phyloP scores from a whole-genome alignment of 2,113 vertebrate species.

The Hippopotamus amphibius region DNA sequence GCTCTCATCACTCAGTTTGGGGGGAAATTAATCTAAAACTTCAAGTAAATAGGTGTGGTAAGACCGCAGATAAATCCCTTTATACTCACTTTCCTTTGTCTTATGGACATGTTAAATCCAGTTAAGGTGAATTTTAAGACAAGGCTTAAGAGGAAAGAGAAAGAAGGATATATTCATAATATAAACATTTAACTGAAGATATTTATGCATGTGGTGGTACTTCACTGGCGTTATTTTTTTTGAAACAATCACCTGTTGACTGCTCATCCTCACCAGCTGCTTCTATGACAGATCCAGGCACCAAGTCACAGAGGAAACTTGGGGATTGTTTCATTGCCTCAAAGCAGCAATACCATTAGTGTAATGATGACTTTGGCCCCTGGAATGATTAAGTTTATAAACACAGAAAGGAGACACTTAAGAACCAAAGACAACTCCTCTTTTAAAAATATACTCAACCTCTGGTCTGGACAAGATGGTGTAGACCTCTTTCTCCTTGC shows the following conservation, averaged over 20 bases:
- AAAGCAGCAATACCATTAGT: not conserved
- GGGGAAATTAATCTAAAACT: not conserved
- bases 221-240: not conserved
- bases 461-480: not conserved
- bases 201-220: not conserved
- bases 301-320: not conserved
- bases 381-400: not conserved
- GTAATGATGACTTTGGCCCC: not conserved
- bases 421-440: not conserved
- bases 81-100: not conserved
- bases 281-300: not conserved
- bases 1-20: not conserved
- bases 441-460: not conserved
- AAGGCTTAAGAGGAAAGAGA: not conserved
- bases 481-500: not conserved
- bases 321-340: not conserved
- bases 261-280: not conserved
- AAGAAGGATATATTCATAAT: not conserved
- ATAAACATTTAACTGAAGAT: constrained; percentile 38
- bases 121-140: not conserved
- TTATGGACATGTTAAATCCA: not conserved
- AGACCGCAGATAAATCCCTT: not conserved
- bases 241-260: not conserved
- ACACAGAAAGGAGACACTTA: not conserved
- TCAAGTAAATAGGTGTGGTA: not conserved